Evolutionary conservation across 2,797 vertebrate genomes (phyloP).

Genomic region (Sciurus vulgaris): DNA sequence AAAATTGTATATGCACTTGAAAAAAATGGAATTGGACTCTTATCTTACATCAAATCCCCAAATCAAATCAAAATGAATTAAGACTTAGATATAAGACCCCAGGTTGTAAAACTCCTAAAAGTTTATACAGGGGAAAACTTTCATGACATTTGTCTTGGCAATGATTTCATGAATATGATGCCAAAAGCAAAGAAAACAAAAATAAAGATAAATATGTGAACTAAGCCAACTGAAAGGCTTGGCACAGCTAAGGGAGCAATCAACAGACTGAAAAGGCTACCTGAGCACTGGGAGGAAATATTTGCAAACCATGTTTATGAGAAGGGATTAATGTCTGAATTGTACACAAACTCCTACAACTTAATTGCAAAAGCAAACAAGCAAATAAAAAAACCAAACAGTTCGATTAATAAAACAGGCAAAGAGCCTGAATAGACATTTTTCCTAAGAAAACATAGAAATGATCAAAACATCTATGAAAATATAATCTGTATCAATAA

Average conservation of each 20-base stretch:
- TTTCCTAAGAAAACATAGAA: not conserved
- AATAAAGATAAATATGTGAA: not conserved
- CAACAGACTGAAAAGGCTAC: not conserved
- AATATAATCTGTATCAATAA: not conserved
- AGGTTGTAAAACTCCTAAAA: not conserved
- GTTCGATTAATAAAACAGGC: not conserved
- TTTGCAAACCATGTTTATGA: not conserved
- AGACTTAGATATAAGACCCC: too few relatives aligned
- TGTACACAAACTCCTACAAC: not conserved
- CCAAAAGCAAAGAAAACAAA: not conserved
- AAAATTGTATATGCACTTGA: not conserved
- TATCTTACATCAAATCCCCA: not conserved
- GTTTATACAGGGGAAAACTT: not conserved
- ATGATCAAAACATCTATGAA: not conserved
- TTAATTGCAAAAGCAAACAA: not conserved
- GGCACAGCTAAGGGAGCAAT: not conserved
- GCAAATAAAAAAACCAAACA: not conserved
- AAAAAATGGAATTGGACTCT: not conserved
- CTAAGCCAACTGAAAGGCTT: not conserved
- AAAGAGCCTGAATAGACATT: not conserved
- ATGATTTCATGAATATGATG: not conserved
- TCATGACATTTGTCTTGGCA: not conserved
- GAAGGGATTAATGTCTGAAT: not conserved
- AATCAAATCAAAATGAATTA: not conserved
- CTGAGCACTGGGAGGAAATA: not conserved